Percentiles rank a stretch among this genome's conserved stretches.
Evolutionary conservation across 2,113 vertebrate genomes (phyloP).

Genomic region (Mirounga angustirostris): DNA sequence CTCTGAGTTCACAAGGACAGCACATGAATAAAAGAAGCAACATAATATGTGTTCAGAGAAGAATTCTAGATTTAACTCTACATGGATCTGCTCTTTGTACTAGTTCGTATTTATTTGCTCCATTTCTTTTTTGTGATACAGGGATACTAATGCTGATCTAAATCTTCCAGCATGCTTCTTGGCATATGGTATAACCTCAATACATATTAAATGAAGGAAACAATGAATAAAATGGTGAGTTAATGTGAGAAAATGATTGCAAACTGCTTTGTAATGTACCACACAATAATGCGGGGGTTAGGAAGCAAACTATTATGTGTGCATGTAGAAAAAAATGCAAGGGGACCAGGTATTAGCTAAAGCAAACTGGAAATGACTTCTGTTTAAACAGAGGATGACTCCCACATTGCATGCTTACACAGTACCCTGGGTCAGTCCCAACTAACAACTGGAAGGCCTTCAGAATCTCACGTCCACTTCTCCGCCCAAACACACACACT

Average conservation of each 20-base stretch:
- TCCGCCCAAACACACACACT: neutral
- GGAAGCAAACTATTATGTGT: neutral
- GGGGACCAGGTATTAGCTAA: neutral
- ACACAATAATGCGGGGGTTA: neutral
- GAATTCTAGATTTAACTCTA: neutral
- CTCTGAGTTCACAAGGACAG: neutral
- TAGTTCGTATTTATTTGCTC: neutral
- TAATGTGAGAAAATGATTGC: neutral
- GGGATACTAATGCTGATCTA: neutral
- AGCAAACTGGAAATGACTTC: neutral
- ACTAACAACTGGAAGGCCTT: accelerated
- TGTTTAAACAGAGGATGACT: neutral
- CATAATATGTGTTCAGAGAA: neutral
- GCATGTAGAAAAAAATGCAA: neutral
- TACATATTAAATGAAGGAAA: neutral
- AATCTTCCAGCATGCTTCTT: neutral
- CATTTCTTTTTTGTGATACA: neutral
- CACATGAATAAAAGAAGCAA: neutral
- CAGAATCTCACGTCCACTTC: neutral
- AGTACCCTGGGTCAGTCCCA: neutral
- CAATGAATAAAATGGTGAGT: neutral
- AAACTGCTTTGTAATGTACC: neutral
- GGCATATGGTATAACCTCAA: neutral
- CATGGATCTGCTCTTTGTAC: neutral
- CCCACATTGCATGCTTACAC: neutral